These are phyloP conservation scores for Probosciger aterrimus DNA, from an alignment of 2,113 vertebrate genomes.

Conservation along the genomic window DNA sequence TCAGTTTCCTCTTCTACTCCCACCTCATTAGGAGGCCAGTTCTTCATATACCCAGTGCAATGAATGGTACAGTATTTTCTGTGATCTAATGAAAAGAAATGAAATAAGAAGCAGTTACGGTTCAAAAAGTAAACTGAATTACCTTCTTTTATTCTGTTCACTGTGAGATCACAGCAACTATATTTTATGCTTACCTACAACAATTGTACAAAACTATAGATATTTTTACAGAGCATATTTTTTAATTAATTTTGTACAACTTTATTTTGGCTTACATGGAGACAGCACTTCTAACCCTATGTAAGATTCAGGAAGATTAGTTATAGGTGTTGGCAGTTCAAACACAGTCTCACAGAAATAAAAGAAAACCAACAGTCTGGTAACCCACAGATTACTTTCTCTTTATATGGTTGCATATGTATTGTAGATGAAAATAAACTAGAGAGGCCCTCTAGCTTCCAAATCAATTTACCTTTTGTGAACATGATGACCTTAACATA, in stretches of 20 bases:
- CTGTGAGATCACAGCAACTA: not conserved
- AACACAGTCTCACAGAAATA: not conserved
- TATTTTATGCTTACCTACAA: not conserved
- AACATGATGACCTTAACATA: not conserved
- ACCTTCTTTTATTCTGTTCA: not conserved
- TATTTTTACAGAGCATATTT: not conserved
- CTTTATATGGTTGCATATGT: not conserved
- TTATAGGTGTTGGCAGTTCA: not conserved
- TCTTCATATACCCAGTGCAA: conserved; percentile 89
- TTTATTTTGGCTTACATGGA: conserved; percentile 1
- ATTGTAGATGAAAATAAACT: not conserved
- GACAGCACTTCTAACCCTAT: not conserved
- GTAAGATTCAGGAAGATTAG: not conserved
- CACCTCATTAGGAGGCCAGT: conserved; percentile 83
- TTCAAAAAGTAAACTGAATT: not conserved
- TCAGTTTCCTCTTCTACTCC: conserved; percentile 81
- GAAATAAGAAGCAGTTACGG: conserved; percentile 12
- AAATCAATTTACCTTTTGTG: not conserved
- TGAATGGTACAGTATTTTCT: conserved; percentile 89
- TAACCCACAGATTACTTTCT: not conserved
- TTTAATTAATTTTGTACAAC: not conserved
- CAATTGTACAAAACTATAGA: not conserved
- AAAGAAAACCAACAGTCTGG: not conserved
- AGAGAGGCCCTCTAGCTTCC: not conserved
- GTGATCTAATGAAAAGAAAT: conserved; percentile 73